These are phyloP conservation scores for Apamea epomidion DNA, from an alignment of 2,888 invertebrate genomes.

Conservation along the genomic window DNA sequence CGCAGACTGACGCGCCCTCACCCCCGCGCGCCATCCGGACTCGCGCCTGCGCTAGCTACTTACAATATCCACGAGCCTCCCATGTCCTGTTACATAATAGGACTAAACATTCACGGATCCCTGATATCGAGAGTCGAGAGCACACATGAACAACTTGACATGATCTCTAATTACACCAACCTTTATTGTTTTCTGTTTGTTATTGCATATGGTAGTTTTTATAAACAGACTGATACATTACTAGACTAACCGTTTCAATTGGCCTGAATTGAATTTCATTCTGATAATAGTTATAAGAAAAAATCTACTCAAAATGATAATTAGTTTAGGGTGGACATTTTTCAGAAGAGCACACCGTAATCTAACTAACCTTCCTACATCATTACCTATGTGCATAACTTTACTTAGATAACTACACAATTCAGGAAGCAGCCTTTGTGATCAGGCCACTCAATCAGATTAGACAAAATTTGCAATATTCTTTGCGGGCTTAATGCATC, in stretches of 20 bases:
- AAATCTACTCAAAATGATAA: slow-evolving; percentile 2
- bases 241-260: slow-evolving; percentile 7
- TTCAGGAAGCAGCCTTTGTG: slow-evolving; percentile 2
- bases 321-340: not conserved
- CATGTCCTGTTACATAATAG: slow-evolving; percentile 85
- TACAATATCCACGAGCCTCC: slow-evolving; percentile 80
- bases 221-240: not conserved
- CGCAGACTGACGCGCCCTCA: slow-evolving; percentile 87
- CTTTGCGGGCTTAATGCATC: not conserved
- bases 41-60: slow-evolving; percentile 83
- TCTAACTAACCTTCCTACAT: slow-evolving; percentile 1
- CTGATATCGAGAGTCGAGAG: slow-evolving; percentile 56
- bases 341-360: not conserved
- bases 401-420: not conserved
- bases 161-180: slow-evolving; percentile 48
- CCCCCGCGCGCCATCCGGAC: slow-evolving; percentile 73
- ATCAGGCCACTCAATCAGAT: not conserved
- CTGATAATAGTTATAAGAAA: not conserved
- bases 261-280: not conserved
- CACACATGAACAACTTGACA: slow-evolving; percentile 41
- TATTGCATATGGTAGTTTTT: slow-evolving; percentile 20
- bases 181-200: slow-evolving; percentile 20
- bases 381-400: not conserved
- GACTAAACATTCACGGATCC: slow-evolving; percentile 79
- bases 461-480: not conserved